These are phyloP conservation scores for Drosophila nigricruria DNA, from an alignment of 2,888 invertebrate genomes.

Conservation along the genomic window DNA sequence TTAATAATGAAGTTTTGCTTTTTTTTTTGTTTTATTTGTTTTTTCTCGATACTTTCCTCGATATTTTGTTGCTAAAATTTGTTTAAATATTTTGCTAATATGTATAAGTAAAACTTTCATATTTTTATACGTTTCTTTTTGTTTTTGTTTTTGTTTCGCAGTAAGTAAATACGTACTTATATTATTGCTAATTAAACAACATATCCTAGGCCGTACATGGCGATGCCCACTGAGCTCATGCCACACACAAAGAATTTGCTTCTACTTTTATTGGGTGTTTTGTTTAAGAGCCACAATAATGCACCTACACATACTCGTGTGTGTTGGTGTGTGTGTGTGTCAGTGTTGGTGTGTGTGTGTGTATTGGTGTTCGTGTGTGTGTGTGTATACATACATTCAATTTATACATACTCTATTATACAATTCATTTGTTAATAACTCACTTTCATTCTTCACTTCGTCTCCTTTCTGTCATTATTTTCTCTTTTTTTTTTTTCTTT, in stretches of 20 bases:
- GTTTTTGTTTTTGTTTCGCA: constrained; percentile 17
- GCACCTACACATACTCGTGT: constrained; percentile 59
- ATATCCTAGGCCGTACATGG: constrained; percentile 57
- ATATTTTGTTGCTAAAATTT: constrained; percentile 74
- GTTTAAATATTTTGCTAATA: constrained; percentile 80
- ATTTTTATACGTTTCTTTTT: constrained; percentile 34
- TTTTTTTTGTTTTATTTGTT: constrained; percentile 4
- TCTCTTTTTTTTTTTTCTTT: constrained; percentile 27
- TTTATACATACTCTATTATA: constrained; percentile 73
- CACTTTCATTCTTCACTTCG: constrained; percentile 45
- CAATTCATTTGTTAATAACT: constrained; percentile 45
- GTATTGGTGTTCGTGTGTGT: not conserved
- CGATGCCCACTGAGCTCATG: constrained; percentile 48
- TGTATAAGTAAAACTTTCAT: constrained; percentile 77
- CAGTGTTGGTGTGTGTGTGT: no score
- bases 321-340: constrained; percentile 5
- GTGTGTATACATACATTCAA: constrained; percentile 40
- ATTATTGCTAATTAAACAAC: constrained; percentile 55
- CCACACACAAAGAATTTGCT: constrained; percentile 42
- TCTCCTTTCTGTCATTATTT: constrained; percentile 76
- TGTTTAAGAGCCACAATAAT: constrained; percentile 49
- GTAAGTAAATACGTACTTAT: constrained; percentile 53
- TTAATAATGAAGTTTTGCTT: constrained; percentile 40
- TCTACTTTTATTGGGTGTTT: constrained; percentile 60
- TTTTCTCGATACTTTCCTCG: constrained; percentile 42